These are phyloP conservation scores for Mylabris phalerata DNA, from an alignment of 1,140 invertebrate genomes.

Conservation along the genomic window DNA sequence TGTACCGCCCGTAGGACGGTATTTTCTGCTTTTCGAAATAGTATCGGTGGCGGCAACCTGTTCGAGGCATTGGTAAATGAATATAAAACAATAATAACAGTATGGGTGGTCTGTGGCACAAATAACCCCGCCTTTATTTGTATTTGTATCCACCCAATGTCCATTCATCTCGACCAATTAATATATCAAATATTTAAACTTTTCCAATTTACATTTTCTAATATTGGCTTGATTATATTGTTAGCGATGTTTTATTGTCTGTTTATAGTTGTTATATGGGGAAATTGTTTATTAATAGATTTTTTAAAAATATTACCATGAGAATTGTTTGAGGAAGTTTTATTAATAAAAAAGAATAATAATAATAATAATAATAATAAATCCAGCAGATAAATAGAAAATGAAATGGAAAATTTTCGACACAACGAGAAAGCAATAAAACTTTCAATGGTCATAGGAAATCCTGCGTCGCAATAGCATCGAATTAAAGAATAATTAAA, in stretches of 20 bases:
- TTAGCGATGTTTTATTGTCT: slow-evolving; percentile 5
- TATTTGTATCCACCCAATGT: slow-evolving; percentile 28
- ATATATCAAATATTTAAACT: slow-evolving; percentile 29
- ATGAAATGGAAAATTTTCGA: background rate
- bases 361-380: background rate
- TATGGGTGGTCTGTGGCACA: slow-evolving; percentile 23
- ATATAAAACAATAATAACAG: slow-evolving; percentile 22
- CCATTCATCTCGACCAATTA: slow-evolving; percentile 27
- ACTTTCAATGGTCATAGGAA: slow-evolving; percentile 23
- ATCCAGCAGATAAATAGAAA: background rate
- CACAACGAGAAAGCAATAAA: slow-evolving; percentile 24
- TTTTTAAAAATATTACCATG: background rate
- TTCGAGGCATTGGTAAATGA: slow-evolving; percentile 16
- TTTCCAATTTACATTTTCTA: slow-evolving; percentile 18
- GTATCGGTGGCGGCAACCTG: slow-evolving; percentile 8
- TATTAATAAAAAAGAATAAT: slow-evolving; percentile 26
- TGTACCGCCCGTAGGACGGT: too few relatives aligned
- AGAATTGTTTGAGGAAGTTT: background rate
- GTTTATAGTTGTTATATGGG: too few relatives aligned
- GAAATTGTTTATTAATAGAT: too few relatives aligned
- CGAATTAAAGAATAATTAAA: slow-evolving; percentile 38
- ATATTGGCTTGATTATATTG: slow-evolving; percentile 10
- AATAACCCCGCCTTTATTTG: slow-evolving; percentile 30
- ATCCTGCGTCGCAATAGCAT: slow-evolving; percentile 32
- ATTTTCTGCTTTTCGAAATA: too few relatives aligned